phyloP scores from a whole-genome alignment of 1,140 invertebrate genomes.

The Saccostrea glomerata region DNA sequence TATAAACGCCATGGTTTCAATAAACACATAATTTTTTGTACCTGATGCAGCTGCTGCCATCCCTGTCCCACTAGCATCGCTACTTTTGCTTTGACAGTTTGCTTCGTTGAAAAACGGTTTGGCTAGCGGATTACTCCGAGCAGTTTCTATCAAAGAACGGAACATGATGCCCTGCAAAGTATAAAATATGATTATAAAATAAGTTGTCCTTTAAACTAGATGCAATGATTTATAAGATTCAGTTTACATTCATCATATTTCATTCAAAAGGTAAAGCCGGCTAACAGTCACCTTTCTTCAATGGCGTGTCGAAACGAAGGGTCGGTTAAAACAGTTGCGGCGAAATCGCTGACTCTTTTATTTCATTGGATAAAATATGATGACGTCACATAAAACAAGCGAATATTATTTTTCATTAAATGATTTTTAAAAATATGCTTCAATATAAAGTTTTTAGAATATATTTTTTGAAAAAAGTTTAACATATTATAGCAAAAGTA shows the following conservation, averaged over 20 bases:
- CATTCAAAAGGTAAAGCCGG: conserved; percentile 21
- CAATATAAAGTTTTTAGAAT: background rate
- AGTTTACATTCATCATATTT: background rate
- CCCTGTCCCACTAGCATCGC: conserved; percentile 42
- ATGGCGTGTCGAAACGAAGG: conserved; percentile 46
- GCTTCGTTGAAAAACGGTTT: conserved; percentile 44
- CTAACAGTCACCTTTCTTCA: conserved; percentile 27
- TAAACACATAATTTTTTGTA: background rate
- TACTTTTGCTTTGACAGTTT: conserved; percentile 43
- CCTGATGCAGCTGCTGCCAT: conserved; percentile 41
- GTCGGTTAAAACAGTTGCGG: conserved; percentile 18
- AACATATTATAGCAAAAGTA: too few relatives aligned
- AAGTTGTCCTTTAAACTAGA: background rate
- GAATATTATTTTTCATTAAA: background rate
- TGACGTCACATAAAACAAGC: conserved; percentile 16
- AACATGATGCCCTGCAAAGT: conserved; percentile 34
- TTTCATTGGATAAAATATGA: conserved; percentile 18
- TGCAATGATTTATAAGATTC: background rate
- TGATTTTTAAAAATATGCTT: background rate
- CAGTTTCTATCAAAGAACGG: conserved; percentile 34
- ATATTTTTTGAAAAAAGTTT: background rate
- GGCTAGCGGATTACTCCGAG: conserved; percentile 37
- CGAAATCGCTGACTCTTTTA: background rate
- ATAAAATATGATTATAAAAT: background rate
- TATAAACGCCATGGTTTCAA: background rate